Conservation (phyloP, 1,140 invertebrate genomes). For the Musca domestica region DNA sequence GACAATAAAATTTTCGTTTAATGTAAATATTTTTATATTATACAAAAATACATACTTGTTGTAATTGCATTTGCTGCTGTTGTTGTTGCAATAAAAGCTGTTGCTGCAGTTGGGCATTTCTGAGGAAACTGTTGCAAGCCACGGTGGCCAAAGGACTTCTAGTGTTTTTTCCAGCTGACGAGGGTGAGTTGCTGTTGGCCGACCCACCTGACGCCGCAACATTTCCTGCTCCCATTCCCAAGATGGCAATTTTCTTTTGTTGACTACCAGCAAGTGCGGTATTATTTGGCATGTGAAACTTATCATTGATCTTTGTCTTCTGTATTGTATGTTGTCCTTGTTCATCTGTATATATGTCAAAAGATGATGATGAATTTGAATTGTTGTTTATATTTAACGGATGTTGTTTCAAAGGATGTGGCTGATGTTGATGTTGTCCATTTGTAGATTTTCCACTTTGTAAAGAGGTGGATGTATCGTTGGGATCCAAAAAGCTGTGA, state of each 20-base stretch:
- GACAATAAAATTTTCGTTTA: not conserved
- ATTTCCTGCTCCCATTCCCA: conserved; percentile 9
- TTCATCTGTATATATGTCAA: conserved; percentile 25
- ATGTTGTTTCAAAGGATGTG: conserved; percentile 26
- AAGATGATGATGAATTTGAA: conserved; percentile 16
- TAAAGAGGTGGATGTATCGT: not conserved
- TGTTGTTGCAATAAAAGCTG: conserved; percentile 7
- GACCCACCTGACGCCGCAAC: not conserved
- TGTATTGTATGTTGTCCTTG: conserved; percentile 6
- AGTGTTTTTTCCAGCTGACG: conserved; percentile 31
- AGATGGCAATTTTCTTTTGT: conserved; percentile 24
- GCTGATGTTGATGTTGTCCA: conserved; percentile 11
- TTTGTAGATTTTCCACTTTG: not conserved
- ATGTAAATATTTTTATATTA: not conserved
- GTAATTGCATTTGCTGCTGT: conserved; percentile 21
- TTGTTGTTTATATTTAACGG: conserved; percentile 1
- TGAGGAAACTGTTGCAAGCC: conserved; percentile 30
- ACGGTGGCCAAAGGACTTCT: conserved; percentile 44
- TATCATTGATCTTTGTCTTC: conserved; percentile 6
- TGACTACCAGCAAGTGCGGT: not conserved
- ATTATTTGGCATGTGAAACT: conserved; percentile 14
- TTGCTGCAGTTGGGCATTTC: conserved; percentile 10
- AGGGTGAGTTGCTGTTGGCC: conserved; percentile 3
- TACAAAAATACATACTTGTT: not conserved
- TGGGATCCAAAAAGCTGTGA: conserved; percentile 21